Percentiles rank a stretch among this genome's conserved stretches.
phyloP scores from a whole-genome alignment of 2,888 invertebrate genomes.

The Brenthis daphne region DNA sequence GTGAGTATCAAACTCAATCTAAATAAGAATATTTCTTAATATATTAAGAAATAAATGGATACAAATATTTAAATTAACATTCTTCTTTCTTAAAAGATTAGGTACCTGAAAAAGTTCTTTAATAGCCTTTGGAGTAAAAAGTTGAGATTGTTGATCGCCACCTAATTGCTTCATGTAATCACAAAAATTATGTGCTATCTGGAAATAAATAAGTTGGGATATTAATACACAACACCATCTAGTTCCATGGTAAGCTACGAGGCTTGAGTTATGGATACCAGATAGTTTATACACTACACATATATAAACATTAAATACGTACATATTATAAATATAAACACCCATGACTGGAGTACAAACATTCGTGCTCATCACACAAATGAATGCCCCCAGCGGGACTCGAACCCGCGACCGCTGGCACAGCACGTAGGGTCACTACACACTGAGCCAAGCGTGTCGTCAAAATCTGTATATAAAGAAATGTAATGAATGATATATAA shows the following conservation, averaged over 20 bases:
- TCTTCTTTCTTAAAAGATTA: conserved; percentile 5
- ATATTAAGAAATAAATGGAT: not conserved
- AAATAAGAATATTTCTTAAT: not conserved
- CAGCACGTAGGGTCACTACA: no score
- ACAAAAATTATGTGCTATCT: conserved; percentile 77
- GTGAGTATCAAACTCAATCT: conserved; percentile 83
- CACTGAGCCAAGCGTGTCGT: no score
- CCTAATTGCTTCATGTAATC: conserved; percentile 75
- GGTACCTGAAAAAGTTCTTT: conserved; percentile 77
- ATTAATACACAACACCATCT: no score
- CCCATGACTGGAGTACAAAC: no score
- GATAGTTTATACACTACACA: no score
- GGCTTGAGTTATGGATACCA: no score
- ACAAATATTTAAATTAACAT: not conserved
- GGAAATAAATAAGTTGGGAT: not conserved
- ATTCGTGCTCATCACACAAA: no score
- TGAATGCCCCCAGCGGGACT: no score
- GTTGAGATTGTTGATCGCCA: conserved; percentile 74
- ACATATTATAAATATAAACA: no score
- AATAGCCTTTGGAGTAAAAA: conserved; percentile 74
- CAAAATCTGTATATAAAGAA: not conserved
- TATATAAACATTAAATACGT: no score
- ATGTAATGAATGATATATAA: not conserved
- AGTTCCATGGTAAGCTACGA: no score
- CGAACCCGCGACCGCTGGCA: no score